A percentile compares a stretch with the other conserved stretches of the same genome.
These are phyloP conservation scores for Polydrusus tereticollis DNA, from an alignment of 2,888 invertebrate genomes.

Conservation along the genomic window DNA sequence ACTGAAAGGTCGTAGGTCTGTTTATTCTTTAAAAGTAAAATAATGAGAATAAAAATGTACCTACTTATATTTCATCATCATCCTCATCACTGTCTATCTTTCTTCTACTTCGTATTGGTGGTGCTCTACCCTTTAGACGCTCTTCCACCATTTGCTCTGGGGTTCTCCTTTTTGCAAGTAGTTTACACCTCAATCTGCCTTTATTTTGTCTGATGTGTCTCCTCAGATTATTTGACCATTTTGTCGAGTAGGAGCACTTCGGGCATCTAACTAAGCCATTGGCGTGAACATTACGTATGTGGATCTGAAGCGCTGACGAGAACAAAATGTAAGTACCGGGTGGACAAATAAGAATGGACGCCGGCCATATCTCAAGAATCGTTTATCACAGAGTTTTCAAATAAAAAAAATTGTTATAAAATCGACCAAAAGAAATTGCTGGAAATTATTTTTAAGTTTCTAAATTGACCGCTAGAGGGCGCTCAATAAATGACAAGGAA, in stretches of 20 bases:
- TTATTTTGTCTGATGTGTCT: neutral
- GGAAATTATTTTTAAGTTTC: too few species aligned
- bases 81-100: neutral
- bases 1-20: too few species aligned
- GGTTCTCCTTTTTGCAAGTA: neutral
- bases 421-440: too few species aligned
- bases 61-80: neutral
- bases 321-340: neutral
- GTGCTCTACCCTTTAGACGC: neutral
- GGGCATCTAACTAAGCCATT: neutral
- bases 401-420: too few species aligned
- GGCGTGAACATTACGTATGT: neutral
- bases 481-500: too few species aligned
- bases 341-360: too few species aligned
- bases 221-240: neutral
- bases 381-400: too few species aligned
- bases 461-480: too few species aligned
- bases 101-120: neutral
- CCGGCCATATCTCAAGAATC: too few species aligned
- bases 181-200: neutral
- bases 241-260: neutral
- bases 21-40: too few species aligned
- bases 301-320: neutral
- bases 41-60: neutral
- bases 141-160: neutral